Conservation (phyloP, 1,140 invertebrate species). For the Ganaspis sp. region DNA sequence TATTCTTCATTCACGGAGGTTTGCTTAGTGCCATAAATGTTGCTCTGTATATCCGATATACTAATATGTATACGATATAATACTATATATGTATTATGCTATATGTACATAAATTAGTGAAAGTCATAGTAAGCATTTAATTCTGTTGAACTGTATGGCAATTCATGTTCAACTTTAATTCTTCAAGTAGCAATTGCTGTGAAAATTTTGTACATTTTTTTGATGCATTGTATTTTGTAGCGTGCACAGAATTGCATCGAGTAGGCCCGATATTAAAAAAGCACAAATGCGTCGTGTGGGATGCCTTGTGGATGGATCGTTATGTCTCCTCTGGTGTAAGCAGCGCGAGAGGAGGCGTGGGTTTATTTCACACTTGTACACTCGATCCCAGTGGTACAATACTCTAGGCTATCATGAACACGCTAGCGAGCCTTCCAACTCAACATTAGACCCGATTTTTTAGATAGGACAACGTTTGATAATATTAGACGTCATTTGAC, state of each 20-base stretch:
- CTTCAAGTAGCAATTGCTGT: too few species aligned
- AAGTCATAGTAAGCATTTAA: not conserved
- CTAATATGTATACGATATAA: not conserved
- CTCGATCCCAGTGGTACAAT: not conserved
- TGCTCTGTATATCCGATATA: not conserved
- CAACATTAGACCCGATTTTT: too few species aligned
- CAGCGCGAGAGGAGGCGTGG: not conserved
- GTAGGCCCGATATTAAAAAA: not conserved
- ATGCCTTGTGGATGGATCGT: slow-evolving; percentile 10
- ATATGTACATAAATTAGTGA: not conserved
- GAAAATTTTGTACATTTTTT: too few species aligned
- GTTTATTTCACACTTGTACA: not conserved
- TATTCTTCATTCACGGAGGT: not conserved
- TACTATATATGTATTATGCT: not conserved
- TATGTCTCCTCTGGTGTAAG: not conserved
- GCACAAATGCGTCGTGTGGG: slow-evolving; percentile 9
- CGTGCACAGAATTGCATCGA: slow-evolving; percentile 2
- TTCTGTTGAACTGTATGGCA: too few species aligned
- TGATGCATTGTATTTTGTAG: too few species aligned
- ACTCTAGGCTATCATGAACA: not conserved
- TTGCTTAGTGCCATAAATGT: not conserved
- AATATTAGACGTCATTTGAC: too few species aligned
- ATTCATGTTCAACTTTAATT: too few species aligned
- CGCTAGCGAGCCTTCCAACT: too few species aligned
- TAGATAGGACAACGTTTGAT: too few species aligned